Evolutionary conservation across 2,797 vertebrate genomes (phyloP).

Genomic region (Clangula hyemalis): DNA sequence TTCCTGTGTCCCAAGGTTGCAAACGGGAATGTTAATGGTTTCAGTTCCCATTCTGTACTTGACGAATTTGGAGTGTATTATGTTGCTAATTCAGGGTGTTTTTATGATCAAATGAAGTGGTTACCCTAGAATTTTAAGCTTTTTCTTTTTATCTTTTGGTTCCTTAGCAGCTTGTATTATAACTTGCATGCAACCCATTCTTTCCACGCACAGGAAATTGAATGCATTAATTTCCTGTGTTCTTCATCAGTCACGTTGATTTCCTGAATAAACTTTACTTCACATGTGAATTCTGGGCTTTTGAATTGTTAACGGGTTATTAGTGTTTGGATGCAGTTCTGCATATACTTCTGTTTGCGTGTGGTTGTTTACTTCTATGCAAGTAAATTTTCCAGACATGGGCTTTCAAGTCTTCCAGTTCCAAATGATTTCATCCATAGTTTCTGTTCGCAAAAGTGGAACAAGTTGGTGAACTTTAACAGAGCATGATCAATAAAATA

Average conservation of each 20-base stretch:
- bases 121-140: not conserved
- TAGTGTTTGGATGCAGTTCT: not conserved
- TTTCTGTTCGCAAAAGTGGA: not conserved
- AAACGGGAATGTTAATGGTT: not conserved
- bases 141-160: not conserved
- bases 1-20: not conserved
- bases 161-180: accelerated
- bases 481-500: conserved; percentile 44
- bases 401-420: not conserved
- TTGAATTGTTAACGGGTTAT: not conserved
- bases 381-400: not conserved
- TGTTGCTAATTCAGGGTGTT: not conserved
- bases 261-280: not conserved
- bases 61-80: accelerated
- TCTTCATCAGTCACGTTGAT: not conserved
- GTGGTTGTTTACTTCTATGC: not conserved
- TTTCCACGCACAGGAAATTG: accelerated
- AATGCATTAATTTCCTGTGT: not conserved
- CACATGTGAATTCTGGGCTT: accelerated
- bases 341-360: not conserved
- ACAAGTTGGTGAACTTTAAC: conserved; percentile 29
- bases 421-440: not conserved
- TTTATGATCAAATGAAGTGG: not conserved
- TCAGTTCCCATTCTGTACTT: not conserved
- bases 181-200: not conserved